Percentiles rank a stretch among this genome's conserved stretches.
Conservation (phyloP, 2,888 invertebrate species). For the Perizoma affinitatum region DNA sequence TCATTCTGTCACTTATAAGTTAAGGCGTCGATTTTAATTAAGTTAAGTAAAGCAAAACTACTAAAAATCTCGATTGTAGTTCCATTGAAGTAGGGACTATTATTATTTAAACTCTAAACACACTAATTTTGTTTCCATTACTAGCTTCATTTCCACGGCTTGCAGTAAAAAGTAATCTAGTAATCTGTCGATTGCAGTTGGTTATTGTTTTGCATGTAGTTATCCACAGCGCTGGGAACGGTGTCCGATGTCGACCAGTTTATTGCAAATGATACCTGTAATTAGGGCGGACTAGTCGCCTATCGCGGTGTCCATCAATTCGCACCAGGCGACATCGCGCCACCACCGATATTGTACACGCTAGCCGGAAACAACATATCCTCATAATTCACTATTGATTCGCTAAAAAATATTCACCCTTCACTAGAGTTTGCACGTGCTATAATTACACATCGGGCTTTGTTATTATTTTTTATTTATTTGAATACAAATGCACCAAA, state of each 20-base stretch:
- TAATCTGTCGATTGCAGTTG: conserved; percentile 25
- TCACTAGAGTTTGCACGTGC: conserved; percentile 37
- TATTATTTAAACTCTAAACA: no score
- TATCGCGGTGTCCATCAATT: conserved; percentile 74
- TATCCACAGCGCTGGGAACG: conserved; percentile 42
- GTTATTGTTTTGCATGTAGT: conserved; percentile 38
- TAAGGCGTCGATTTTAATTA: no score
- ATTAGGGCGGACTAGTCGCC: conserved; percentile 56
- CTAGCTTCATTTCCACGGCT: conserved; percentile 1
- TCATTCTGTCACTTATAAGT: no score
- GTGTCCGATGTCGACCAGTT: conserved; percentile 59
- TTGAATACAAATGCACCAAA: conserved; percentile 9
- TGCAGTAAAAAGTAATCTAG: conserved; percentile 27
- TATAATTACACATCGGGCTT: conserved; percentile 33
- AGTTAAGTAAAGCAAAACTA: no score
- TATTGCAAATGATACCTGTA: conserved; percentile 80
- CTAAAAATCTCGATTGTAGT: no score
- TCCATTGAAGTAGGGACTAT: no score
- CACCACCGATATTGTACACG: conserved; percentile 54
- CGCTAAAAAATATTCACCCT: conserved; percentile 53
- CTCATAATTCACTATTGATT: conserved; percentile 70
- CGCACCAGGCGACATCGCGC: conserved; percentile 49
- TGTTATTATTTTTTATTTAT: conserved; percentile 24
- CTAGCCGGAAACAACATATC: conserved; percentile 69
- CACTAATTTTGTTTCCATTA: conserved; percentile 13